A percentile compares a stretch with the other conserved stretches of the same genome.
phyloP scores from a whole-genome alignment of 2,888 invertebrate genomes.

The Laspeyria flexula region DNA sequence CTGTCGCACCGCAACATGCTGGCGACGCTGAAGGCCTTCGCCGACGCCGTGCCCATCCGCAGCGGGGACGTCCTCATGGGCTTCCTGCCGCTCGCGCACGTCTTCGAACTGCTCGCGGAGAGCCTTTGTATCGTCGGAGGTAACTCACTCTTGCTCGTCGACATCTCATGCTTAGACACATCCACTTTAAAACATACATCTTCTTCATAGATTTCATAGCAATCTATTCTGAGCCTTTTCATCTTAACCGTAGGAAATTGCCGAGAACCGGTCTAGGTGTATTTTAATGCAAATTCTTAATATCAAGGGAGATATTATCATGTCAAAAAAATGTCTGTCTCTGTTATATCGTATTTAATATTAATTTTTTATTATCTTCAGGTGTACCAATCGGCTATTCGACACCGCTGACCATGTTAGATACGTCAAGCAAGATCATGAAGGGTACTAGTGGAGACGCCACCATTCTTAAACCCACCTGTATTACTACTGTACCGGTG shows the following conservation, averaged over 20 bases:
- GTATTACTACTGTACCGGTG: constrained; percentile 98
- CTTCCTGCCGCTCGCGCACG: constrained; percentile 98
- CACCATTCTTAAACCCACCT: constrained; percentile 95
- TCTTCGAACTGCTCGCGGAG: constrained; percentile 97
- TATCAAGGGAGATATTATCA: too few species aligned
- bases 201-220: too few species aligned
- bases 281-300: too few species aligned
- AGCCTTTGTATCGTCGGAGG: constrained; percentile 93
- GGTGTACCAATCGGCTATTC: constrained; percentile 98
- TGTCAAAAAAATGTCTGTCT: too few species aligned
- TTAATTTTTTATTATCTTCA: constrained; percentile 43
- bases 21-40: constrained; percentile 92
- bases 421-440: constrained; percentile 97
- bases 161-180: too few species aligned
- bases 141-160: constrained; percentile 73
- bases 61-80: constrained; percentile 95
- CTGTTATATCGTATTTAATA: too few species aligned
- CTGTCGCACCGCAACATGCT: constrained; percentile 94
- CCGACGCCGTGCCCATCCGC: constrained; percentile 90
- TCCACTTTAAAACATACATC: too few species aligned
- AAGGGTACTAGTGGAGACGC: constrained; percentile 98
- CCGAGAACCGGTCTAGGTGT: too few species aligned
- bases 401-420: constrained; percentile 96
- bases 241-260: too few species aligned
- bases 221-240: too few species aligned